Conservation (phyloP, 2,113 vertebrate genomes). For the Terrapene triunguis region DNA sequence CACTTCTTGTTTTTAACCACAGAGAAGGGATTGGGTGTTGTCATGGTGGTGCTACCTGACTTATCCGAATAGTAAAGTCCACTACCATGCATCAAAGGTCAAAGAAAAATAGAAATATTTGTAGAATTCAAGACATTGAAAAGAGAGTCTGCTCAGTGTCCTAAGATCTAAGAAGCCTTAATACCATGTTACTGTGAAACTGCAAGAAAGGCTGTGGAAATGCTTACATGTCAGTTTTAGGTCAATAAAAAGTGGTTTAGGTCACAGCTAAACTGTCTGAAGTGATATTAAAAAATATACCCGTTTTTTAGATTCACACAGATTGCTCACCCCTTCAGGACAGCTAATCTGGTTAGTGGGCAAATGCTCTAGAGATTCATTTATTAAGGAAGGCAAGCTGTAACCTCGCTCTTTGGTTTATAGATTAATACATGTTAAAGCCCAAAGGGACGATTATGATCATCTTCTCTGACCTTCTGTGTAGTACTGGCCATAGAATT, state of each 20-base stretch:
- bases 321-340: too few species aligned
- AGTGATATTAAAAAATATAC: too few species aligned
- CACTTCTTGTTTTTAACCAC: background rate
- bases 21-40: background rate
- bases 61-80: background rate
- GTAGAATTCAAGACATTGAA: background rate
- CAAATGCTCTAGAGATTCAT: background rate
- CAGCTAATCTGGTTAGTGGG: constrained; percentile 18
- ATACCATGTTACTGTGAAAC: background rate
- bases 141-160: background rate
- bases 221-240: too few species aligned
- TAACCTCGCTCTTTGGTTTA: background rate
- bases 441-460: background rate
- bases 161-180: background rate
- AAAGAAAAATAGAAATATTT: background rate
- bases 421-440: background rate
- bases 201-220: too few species aligned
- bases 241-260: too few species aligned
- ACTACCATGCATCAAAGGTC: background rate
- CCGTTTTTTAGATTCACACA: too few species aligned
- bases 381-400: background rate
- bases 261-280: too few species aligned
- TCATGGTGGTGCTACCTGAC: background rate
- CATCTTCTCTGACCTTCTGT: background rate
- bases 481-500: background rate